Base-by-base conservation (phyloP, 2,888 invertebrate species). In the Hylaea fasciaria region DNA sequence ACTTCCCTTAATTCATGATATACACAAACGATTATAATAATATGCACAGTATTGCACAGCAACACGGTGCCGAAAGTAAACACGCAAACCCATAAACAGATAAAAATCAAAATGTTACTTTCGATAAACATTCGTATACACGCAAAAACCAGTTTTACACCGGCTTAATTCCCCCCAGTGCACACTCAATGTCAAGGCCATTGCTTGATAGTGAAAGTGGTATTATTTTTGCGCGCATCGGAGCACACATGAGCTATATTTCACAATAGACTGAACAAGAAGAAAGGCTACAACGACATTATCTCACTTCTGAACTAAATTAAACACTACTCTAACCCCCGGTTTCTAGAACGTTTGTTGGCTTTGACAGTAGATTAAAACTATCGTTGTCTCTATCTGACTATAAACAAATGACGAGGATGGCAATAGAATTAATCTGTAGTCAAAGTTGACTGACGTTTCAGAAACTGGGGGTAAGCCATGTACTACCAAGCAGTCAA, bases 121-220 rank as follows among this genome's bases (percentile, higher is more conserved):
- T 47, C 32, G 2, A 40, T 37, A 37, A 37, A 37, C 7, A 37
- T 37, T 9, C 9, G 10, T 11, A 37, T n/a, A 12, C 11, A 37
- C n/a, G 8, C 10, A 17, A 47, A 55, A 55, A 48, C 55, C 41
- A 17, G 47, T 54, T 47, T 17, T 12, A 10, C n/a, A 5, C 1
- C n/a, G 9, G 0, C 37, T 11, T n/a, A 13, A 44, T 28, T 17
- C 12, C 17, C 16, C 2, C 22, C 22, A 22, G 22, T 3, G 5
- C 22, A 22, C 22, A 12, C 49, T 51, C 61, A 61, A 56, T 56
- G 61, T 56, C 61, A 61, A 61, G 61, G 61, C 44, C 56, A 13
- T 17, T 11, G 45, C 29, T 49, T 51, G 60, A 43, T 43, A 56
- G 61, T 52, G 61, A 61, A 61, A 61, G 61, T 52, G 0, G 28